phyloP scores from a whole-genome alignment of 2,888 invertebrate species.

The Chaetogeoica ovagalla region DNA sequence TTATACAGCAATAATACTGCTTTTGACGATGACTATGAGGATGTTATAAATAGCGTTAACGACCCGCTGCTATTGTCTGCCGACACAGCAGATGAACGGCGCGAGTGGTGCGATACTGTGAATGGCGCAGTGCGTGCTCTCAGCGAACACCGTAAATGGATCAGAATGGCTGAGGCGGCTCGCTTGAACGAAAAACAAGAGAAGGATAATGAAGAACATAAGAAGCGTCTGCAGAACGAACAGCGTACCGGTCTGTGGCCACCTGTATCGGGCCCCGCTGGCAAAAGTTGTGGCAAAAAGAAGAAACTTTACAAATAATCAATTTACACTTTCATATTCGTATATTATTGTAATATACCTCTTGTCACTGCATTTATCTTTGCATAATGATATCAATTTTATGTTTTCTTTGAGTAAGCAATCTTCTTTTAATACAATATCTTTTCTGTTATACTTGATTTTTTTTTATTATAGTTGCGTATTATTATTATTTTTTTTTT shows the following conservation, averaged over 20 bases:
- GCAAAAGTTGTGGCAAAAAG: background rate
- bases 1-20: background rate
- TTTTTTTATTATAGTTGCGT: no score
- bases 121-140: conserved; percentile 19
- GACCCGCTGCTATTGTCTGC: conserved; percentile 13
- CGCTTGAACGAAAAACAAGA: background rate
- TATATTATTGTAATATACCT: no score
- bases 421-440: no score
- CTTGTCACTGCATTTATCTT: no score
- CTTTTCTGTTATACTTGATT: no score
- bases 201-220: background rate
- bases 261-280: background rate
- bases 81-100: conserved; percentile 10
- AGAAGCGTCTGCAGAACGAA: background rate
- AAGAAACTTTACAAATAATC: conserved; percentile 12
- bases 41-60: background rate
- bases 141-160: background rate
- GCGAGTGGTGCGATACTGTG: conserved; percentile 19
- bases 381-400: no score
- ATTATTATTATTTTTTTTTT: no score
- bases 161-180: background rate
- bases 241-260: conserved; percentile 17
- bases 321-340: background rate
- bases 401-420: no score
- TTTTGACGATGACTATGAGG: background rate